Conservation (phyloP, 2,797 vertebrate genomes). For the Carapus acus region DNA sequence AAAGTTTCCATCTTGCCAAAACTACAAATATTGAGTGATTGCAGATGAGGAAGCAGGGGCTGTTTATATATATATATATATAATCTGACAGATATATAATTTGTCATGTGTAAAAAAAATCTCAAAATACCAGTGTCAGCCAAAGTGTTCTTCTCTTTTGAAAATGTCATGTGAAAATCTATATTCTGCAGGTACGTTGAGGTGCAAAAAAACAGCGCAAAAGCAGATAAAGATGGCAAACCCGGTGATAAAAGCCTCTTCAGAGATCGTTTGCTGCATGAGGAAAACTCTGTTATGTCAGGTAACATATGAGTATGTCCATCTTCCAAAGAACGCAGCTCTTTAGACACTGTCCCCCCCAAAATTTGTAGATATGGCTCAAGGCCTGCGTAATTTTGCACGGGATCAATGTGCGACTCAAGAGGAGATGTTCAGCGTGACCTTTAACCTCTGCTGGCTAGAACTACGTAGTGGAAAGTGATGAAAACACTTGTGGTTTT, state of each 20-base stretch:
- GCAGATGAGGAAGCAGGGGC: slow-evolving; percentile 23
- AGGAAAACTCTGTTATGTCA: slow-evolving; percentile 37
- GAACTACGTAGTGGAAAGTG: slow-evolving; percentile 65
- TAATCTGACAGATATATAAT: slow-evolving; percentile 10
- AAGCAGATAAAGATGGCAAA: slow-evolving; percentile 40
- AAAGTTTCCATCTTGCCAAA: too few relatives aligned
- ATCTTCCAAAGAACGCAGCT: background rate
- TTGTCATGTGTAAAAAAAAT: background rate
- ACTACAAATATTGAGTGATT: slow-evolving; percentile 22
- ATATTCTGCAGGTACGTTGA: slow-evolving; percentile 37
- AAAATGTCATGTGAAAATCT: slow-evolving; percentile 9
- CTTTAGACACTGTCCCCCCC: too few relatives aligned
- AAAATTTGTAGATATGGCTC: too few relatives aligned
- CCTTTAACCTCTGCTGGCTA: slow-evolving; percentile 47
- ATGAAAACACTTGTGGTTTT: slow-evolving; percentile 67
- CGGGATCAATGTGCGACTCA: background rate
- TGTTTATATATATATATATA: slow-evolving; percentile 17
- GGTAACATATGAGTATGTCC: slow-evolving; percentile 40
- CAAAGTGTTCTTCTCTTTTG: background rate
- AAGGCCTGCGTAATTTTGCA: too few relatives aligned
- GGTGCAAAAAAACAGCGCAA: slow-evolving; percentile 23
- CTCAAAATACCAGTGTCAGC: background rate
- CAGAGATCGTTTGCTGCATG: slow-evolving; percentile 42
- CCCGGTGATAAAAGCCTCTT: slow-evolving; percentile 38
- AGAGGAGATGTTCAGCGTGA: slow-evolving; percentile 30